These are phyloP conservation scores for Lordiphosa stackelbergi DNA, from an alignment of 1,140 invertebrate species.

Conservation along the genomic window DNA sequence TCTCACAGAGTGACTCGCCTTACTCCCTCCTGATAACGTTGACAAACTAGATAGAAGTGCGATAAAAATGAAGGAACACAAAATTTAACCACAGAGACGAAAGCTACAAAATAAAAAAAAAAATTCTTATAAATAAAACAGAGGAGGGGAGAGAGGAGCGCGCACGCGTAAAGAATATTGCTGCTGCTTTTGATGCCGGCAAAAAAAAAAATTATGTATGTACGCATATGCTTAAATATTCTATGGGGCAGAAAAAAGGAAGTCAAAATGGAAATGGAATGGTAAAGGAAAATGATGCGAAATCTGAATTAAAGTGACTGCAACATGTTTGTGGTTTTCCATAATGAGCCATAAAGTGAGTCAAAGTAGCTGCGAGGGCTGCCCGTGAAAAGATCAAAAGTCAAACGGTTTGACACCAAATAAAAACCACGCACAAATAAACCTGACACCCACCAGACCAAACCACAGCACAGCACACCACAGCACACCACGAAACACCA, in stretches of 20 bases:
- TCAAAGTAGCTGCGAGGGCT: no score
- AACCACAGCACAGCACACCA: background rate
- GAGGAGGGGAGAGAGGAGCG: background rate
- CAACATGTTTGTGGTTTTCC: no score
- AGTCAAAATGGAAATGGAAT: background rate
- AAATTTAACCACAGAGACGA: conserved; percentile 42
- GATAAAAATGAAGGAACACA: conserved; percentile 62
- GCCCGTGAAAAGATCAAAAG: no score
- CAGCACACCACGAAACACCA: conserved; percentile 1
- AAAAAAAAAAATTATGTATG: conserved; percentile 49
- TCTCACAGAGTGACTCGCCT: conserved; percentile 3
- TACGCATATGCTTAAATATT: conserved; percentile 29
- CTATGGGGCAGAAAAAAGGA: conserved; percentile 20
- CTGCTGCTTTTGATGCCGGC: conserved; percentile 8
- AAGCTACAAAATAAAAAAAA: conserved; percentile 4
- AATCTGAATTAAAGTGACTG: no score
- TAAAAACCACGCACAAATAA: conserved; percentile 29
- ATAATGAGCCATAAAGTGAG: no score
- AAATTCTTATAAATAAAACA: conserved; percentile 67
- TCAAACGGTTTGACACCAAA: no score
- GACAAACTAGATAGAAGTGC: conserved; percentile 74
- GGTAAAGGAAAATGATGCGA: no score
- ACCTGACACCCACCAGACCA: conserved; percentile 7
- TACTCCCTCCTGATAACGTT: conserved; percentile 55
- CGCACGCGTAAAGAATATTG: conserved; percentile 4